Conservation (phyloP, 2,888 invertebrate genomes). For the Magallana nippona region DNA sequence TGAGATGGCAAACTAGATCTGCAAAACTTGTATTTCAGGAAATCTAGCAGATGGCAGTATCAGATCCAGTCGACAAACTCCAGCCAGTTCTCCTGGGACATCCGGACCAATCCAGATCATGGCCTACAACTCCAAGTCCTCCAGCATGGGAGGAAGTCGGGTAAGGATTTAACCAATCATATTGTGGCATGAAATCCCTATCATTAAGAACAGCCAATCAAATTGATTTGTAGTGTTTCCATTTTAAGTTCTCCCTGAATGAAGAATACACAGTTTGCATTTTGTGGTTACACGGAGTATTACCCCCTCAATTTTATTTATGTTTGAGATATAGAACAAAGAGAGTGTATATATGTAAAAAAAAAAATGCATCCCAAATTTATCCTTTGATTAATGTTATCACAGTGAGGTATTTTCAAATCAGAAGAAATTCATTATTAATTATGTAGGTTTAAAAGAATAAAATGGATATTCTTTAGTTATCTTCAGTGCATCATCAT, state of each 20-base stretch:
- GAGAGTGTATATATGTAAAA: too few relatives aligned
- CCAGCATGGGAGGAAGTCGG: conserved; percentile 70
- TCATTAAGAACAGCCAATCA: not conserved
- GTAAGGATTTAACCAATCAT: conserved; percentile 55
- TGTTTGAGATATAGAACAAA: too few relatives aligned
- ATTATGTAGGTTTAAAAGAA: too few relatives aligned
- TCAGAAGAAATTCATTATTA: too few relatives aligned
- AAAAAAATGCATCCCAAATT: too few relatives aligned
- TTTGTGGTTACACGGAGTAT: too few relatives aligned
- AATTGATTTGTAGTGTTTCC: not conserved
- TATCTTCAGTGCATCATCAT: too few relatives aligned
- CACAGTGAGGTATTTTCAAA: too few relatives aligned
- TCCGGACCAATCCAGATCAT: conserved; percentile 58
- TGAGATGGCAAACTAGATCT: too few relatives aligned
- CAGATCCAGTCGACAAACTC: conserved; percentile 47
- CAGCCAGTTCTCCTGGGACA: conserved; percentile 63
- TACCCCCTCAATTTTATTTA: too few relatives aligned
- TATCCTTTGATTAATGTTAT: too few relatives aligned
- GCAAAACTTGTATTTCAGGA: conserved; percentile 58
- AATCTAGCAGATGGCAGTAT: conserved; percentile 68
- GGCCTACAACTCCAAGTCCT: conserved; percentile 55
- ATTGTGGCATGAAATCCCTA: not conserved
- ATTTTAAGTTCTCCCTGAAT: not conserved
- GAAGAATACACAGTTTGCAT: not conserved
- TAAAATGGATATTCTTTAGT: too few relatives aligned